Percentiles rank a stretch among this genome's conserved stretches.
These are phyloP conservation scores for Porites australiensis DNA, from an alignment of 64 coral and sea anemone genomes.

Conservation along the genomic window DNA sequence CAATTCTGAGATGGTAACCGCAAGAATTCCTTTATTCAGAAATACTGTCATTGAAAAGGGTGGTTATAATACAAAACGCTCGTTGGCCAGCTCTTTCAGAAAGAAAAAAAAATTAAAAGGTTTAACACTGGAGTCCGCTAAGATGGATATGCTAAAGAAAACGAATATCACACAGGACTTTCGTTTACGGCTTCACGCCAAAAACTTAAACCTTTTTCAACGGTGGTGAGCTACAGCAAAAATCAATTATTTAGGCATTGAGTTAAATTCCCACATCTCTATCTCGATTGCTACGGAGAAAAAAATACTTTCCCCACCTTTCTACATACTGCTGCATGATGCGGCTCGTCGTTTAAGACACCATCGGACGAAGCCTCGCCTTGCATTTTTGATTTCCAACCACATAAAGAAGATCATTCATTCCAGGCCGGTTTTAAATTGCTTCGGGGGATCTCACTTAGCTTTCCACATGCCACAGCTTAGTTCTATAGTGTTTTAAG, in stretches of 20 bases:
- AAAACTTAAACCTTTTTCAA: not conserved
- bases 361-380: not conserved
- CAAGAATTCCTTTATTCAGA: not conserved
- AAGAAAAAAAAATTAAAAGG: no score
- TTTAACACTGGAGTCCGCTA: no score
- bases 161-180: no score
- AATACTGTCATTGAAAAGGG: no score
- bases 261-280: constrained; percentile 37
- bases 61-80: not conserved
- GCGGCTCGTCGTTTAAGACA: constrained; percentile 4
- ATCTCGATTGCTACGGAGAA: constrained; percentile 16
- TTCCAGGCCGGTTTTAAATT: not conserved
- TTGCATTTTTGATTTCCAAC: constrained; percentile 3
- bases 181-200: not conserved
- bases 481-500: not conserved
- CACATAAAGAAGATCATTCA: not conserved
- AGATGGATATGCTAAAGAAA: not conserved
- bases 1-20: not conserved
- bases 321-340: constrained; percentile 36
- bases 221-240: not conserved
- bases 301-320: constrained; percentile 1
- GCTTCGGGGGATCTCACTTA: not conserved
- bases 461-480: not conserved
- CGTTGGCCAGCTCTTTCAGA: not conserved
- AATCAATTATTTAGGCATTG: constrained; percentile 21